A percentile compares a stretch with the other conserved stretches of the same genome.
phyloP scores from a whole-genome alignment of 1,140 invertebrate species.

The Andricus grossulariae region DNA sequence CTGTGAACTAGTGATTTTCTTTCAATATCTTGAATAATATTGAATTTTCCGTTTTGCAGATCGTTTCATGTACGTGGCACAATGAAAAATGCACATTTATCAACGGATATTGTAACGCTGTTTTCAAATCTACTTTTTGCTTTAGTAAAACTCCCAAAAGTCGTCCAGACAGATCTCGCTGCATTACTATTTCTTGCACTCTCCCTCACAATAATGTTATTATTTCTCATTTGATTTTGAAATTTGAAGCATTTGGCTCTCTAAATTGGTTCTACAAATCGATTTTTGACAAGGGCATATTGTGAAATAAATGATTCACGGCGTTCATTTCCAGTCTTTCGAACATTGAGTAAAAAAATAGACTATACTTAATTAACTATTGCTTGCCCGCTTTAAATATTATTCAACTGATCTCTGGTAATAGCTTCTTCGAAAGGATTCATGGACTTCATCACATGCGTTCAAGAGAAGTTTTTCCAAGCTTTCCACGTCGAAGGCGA shows the following conservation, averaged over 20 bases:
- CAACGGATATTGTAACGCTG: constrained; percentile 37
- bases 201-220: constrained; percentile 41
- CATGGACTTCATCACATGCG: too few relatives aligned
- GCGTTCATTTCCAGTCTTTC: constrained; percentile 37
- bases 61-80: constrained; percentile 62
- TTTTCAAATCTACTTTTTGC: constrained; percentile 35
- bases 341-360: constrained; percentile 42
- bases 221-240: constrained; percentile 30
- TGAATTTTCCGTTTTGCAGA: constrained; percentile 61
- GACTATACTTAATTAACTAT: background rate
- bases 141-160: constrained; percentile 31
- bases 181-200: constrained; percentile 48
- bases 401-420: constrained; percentile 44
- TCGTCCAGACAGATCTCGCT: constrained; percentile 54
- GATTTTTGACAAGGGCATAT: constrained; percentile 21
- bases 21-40: constrained; percentile 54
- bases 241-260: constrained; percentile 42
- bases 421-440: too few relatives aligned
- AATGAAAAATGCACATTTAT: constrained; percentile 48
- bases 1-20: constrained; percentile 32
- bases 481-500: too few relatives aligned
- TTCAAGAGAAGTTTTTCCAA: too few relatives aligned
- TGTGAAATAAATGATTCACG: constrained; percentile 44
- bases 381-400: constrained; percentile 49
- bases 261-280: constrained; percentile 47